Conservation (phyloP, 2,113 vertebrate genomes). For the Typhlomys cinereus region DNA sequence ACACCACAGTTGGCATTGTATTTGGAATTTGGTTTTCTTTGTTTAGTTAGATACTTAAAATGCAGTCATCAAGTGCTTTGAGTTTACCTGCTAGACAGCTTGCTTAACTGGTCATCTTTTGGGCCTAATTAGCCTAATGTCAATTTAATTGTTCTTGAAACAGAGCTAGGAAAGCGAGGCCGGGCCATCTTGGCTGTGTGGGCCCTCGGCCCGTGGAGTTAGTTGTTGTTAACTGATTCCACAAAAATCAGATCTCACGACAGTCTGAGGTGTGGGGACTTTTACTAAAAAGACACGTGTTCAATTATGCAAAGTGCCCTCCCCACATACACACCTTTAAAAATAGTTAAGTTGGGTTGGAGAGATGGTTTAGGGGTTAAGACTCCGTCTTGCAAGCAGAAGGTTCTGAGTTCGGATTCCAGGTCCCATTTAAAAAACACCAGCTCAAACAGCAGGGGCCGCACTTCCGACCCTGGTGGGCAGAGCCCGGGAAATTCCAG, state of each 20-base stretch:
- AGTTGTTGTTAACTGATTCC: slow-evolving; percentile 29
- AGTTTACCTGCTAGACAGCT: neutral
- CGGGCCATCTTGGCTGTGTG: neutral
- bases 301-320: neutral
- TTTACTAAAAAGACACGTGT: neutral
- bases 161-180: neutral
- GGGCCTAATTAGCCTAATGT: neutral
- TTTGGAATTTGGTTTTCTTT: neutral
- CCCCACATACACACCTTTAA: neutral
- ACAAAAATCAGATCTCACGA: slow-evolving; percentile 1
- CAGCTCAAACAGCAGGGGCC: no score
- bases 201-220: neutral
- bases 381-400: no score
- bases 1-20: neutral
- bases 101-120: neutral
- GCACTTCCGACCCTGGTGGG: no score
- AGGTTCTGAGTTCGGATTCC: no score
- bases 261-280: neutral
- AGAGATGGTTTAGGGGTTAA: no score
- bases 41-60: neutral
- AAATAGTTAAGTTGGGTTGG: no score
- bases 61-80: no score
- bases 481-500: no score
- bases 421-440: no score
- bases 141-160: neutral